Base-by-base conservation (phyloP, 2,888 invertebrate genomes). In the Pycnomerus fuliginosus region DNA sequence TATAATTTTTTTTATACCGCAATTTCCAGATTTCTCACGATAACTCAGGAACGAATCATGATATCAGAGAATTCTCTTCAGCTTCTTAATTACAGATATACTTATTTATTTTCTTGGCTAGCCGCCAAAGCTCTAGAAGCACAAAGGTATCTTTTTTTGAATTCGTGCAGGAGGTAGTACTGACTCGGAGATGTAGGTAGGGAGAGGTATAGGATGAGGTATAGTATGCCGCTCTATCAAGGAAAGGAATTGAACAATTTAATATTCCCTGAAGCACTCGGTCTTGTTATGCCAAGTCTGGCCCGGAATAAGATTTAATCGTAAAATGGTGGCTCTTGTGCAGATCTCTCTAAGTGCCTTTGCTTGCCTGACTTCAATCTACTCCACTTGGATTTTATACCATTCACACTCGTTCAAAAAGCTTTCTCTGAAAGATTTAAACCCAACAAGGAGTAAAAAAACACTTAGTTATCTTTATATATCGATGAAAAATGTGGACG, bases 281-380 rank as follows among this genome's bases (percentile, higher is more conserved):
- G 55, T 48, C 62, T 62, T 67, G 64, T 62, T 64, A 66, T 64
- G 62, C 62, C 58, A 54, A 60, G 64, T 61, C 64, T 61, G 61
- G 55, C 51, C 55, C 53, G 60, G 55, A 64, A 63, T 64, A 62
- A 64, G 65, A 66, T 65, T 67, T 65, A 66, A 67, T 66, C 66
- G 64, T 66, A 65, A 68, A 67, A 61, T 61, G 58, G 65, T 56
- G 54, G 58, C 58, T 61, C 62, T 60, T 61, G 61, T 60, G 64
- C 60, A 60, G 62, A 62, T 65, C 58, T 59, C 54, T 50, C 61
- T 62, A 60, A 67, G 65, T 67, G 65, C 65, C 56, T 61, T 60
- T 58, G 56, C 60, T 60, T 55, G 60, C 60, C 58, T 59, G 57
- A 58, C 55, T 62, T 55, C 53, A 53, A 58, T 58, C 56, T 55